Conservation (phyloP, 2,113 vertebrate species). For the Salvelinus namaycush region DNA sequence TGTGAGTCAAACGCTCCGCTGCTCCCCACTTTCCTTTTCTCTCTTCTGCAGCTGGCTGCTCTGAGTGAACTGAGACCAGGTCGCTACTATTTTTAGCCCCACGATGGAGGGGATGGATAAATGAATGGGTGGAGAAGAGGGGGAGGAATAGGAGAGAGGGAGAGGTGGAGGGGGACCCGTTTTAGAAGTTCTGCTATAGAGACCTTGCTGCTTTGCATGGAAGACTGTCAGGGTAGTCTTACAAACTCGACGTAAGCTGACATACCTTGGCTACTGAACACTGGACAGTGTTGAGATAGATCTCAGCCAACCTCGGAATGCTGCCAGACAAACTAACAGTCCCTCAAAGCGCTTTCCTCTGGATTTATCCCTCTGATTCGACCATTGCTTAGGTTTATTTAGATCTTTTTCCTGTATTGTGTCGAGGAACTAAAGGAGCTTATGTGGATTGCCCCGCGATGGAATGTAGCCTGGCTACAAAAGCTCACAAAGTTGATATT, state of each 20-base stretch:
- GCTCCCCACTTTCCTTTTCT: neutral
- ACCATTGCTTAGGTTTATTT: neutral
- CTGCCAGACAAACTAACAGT: too few relatives aligned
- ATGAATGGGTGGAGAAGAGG: constrained; percentile 37
- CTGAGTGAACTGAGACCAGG: constrained; percentile 43
- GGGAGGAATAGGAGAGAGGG: constrained; percentile 10
- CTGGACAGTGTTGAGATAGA: neutral
- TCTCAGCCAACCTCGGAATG: neutral
- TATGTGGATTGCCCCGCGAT: neutral
- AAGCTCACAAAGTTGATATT: neutral
- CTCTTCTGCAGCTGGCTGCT: constrained; percentile 24
- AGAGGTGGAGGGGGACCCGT: constrained; percentile 57
- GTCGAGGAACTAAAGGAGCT: neutral
- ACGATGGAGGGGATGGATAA: constrained; percentile 57
- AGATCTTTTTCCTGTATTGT: neutral
- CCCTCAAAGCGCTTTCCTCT: too few relatives aligned
- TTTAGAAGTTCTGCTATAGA: constrained; percentile 53
- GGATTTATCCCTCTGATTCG: neutral
- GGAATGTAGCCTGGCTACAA: neutral
- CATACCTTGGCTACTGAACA: neutral
- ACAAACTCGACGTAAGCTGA: neutral
- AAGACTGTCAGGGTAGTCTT: constrained; percentile 17
- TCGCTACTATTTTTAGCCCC: constrained; percentile 64
- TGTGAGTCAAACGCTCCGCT: neutral
- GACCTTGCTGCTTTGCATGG: constrained; percentile 44